phyloP scores from a whole-genome alignment of 2,888 invertebrate species.

The Cheilosia grossa region DNA sequence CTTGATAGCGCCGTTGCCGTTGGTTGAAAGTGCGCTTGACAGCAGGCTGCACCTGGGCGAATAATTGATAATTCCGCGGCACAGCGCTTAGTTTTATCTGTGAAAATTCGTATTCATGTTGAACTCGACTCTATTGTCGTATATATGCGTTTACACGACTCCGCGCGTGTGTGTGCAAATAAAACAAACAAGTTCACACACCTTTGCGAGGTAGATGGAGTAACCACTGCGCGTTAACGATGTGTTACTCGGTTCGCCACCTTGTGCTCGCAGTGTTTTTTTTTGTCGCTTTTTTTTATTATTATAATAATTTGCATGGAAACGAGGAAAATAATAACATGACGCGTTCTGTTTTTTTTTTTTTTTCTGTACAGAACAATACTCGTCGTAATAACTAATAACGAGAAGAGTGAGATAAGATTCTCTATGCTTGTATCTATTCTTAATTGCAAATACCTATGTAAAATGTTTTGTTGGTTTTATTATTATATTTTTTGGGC shows the following conservation, averaged over 20 bases:
- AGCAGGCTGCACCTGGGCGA: conserved; percentile 3
- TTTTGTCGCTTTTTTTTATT: conserved; percentile 8
- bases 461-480: background rate
- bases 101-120: conserved; percentile 28
- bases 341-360: conserved; percentile 6
- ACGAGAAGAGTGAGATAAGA: conserved; percentile 35
- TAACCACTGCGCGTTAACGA: conserved; percentile 48
- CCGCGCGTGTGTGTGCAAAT: conserved; percentile 42
- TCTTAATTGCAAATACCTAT: conserved; percentile 7
- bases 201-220: conserved; percentile 38
- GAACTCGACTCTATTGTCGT: background rate
- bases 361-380: conserved; percentile 54
- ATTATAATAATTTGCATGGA: conserved; percentile 52
- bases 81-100: conserved; percentile 20
- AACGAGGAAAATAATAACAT: conserved; percentile 53
- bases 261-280: conserved; percentile 27
- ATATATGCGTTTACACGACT: conserved; percentile 38
- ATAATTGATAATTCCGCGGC: conserved; percentile 7
- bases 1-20: background rate
- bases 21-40: conserved; percentile 33
- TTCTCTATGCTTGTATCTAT: conserved; percentile 23
- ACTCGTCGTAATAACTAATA: conserved; percentile 39
- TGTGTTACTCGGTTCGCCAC: conserved; percentile 42
- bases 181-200: conserved; percentile 65
- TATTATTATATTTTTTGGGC: conserved; percentile 19